Percentiles rank a stretch among this genome's conserved stretches.
Conservation (phyloP, 2,888 invertebrate species). For the Rotaria sp. region DNA sequence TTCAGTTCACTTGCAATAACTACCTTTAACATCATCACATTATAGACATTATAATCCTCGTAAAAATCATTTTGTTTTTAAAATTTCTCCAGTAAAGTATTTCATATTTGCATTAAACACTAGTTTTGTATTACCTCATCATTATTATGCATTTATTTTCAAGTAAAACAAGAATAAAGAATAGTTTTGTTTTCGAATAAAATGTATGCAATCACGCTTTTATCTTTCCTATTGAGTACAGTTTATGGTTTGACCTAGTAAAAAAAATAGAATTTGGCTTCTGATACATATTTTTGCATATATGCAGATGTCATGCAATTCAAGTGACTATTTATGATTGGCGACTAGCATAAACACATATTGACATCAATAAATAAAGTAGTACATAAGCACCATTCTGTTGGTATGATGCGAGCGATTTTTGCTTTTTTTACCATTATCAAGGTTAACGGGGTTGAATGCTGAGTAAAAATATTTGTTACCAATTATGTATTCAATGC, state of each 20-base stretch:
- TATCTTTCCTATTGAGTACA: neutral
- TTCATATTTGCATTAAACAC: too few relatives aligned
- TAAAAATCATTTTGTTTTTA: too few relatives aligned
- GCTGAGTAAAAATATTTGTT: too few relatives aligned
- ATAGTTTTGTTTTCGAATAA: too few relatives aligned
- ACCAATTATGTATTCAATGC: too few relatives aligned
- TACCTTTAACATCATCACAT: too few relatives aligned
- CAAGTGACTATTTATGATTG: neutral
- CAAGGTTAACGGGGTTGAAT: neutral
- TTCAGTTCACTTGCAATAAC: too few relatives aligned
- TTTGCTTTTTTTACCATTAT: neutral
- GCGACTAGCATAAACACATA: neutral
- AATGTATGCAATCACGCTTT: neutral
- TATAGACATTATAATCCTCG: too few relatives aligned
- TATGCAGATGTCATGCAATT: neutral
- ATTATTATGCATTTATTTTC: neutral
- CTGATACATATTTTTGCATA: neutral
- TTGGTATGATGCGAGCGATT: neutral
- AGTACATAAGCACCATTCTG: neutral
- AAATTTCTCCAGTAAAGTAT: too few relatives aligned
- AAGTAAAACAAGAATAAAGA: neutral
- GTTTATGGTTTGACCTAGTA: neutral
- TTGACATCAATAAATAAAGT: neutral
- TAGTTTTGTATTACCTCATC: neutral
- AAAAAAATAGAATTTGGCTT: neutral